Conservation (phyloP, 2,888 invertebrate species). For the Nomada goodeniana region DNA sequence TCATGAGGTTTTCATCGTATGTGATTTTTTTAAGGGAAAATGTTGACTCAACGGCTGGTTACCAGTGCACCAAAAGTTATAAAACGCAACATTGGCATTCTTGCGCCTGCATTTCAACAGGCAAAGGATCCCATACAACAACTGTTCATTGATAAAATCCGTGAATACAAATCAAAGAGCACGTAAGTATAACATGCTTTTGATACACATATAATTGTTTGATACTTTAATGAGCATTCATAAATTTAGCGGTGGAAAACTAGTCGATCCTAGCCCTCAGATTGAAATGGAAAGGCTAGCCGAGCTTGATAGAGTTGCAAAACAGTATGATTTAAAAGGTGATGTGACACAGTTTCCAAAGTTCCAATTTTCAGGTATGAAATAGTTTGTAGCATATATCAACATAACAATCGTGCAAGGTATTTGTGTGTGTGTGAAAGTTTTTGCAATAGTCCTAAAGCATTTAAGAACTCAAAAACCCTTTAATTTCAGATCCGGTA, state of each 20-base stretch:
- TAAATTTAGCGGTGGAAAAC: constrained; percentile 88
- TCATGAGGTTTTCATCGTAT: neutral
- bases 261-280: constrained; percentile 93
- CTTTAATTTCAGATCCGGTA: constrained; percentile 60
- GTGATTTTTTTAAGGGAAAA: constrained; percentile 65
- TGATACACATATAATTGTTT: neutral
- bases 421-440: neutral
- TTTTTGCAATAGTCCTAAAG: neutral
- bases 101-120: constrained; percentile 89
- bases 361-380: constrained; percentile 90
- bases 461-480: constrained; percentile 5
- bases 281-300: constrained; percentile 90
- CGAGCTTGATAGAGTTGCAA: constrained; percentile 92
- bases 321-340: constrained; percentile 90
- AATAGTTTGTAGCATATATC: neutral
- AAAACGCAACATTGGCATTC: constrained; percentile 89
- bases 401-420: neutral
- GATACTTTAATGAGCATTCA: neutral
- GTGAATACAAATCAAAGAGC: constrained; percentile 95
- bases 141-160: constrained; percentile 95
- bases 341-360: constrained; percentile 96
- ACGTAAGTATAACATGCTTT: constrained; percentile 86
- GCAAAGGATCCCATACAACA: constrained; percentile 96
- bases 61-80: constrained; percentile 75
- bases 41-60: constrained; percentile 76